Base-by-base conservation (phyloP, 1,140 invertebrate genomes). In the Nebria ingens region DNA sequence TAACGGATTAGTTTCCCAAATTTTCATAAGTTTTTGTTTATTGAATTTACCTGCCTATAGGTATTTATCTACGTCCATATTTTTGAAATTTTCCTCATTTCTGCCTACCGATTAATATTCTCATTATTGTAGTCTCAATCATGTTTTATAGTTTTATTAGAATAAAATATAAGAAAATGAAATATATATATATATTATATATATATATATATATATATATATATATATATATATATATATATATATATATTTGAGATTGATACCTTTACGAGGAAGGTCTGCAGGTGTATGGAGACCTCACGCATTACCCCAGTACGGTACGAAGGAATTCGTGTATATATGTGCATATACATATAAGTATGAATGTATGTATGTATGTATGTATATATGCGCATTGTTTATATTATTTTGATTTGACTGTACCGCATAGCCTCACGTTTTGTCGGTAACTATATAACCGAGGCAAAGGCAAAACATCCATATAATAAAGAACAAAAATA, bases 401-500 rank as follows among this genome's bases (percentile, higher is more conserved):
- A 45, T 56, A 34, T 58, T 58, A 58, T 58, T 58, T 54, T 58
- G 56, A 53, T 52, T 23, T 55, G 53, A 51, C 45, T 58, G 49
- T 58, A 58, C 53, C 52, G 56, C 56, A 58, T 58, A 55, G 52
- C 53, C 40, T 58, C 56, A 58, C 56, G 56, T 58, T 58, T 58
- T 58, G 56, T 58, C 56, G 56, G 56, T 54, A 58, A 54, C 52
- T 54, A 58, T 58, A 58, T 51, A 58, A 54, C 53, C 52, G 38
- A 56, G 42, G 42, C 22, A 40, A 58, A 51, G 53, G 25, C 25
- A n/a, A 6, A 34, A 34, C 25, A n/a, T n/a, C n/a, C n/a, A n/a
- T n/a, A n/a, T n/a, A n/a, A n/a, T n/a, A n/a, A n/a, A n/a, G n/a
- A n/a, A n/a, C n/a, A n/a, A n/a, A n/a, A n/a, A n/a, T n/a, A n/a